Percentiles rank a stretch among this genome's conserved stretches.
Conservation (phyloP, 2,113 vertebrate species). For the Rhea americana region DNA sequence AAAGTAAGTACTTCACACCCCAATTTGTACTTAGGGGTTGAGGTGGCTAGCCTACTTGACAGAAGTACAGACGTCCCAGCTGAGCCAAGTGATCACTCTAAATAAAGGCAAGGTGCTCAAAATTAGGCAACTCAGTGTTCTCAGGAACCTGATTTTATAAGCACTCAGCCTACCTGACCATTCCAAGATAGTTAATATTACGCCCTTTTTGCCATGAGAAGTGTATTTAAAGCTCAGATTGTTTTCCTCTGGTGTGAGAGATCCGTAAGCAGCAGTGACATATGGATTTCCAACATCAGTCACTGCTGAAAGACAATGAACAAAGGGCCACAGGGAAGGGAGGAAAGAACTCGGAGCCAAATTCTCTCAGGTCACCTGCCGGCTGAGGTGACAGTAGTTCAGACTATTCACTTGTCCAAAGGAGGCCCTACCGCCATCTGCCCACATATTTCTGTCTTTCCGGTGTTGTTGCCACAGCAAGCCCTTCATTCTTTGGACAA, state of each 20-base stretch:
- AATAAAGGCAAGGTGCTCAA: neutral
- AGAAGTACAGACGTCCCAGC: neutral
- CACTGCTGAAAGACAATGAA: constrained; percentile 46
- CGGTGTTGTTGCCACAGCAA: constrained; percentile 67
- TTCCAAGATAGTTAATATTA: neutral
- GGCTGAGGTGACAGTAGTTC: constrained; percentile 58
- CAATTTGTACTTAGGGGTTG: neutral
- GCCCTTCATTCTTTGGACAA: constrained; percentile 63
- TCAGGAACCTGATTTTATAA: neutral
- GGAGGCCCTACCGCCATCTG: constrained; percentile 58
- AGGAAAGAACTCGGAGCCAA: constrained; percentile 48
- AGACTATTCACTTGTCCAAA: constrained; percentile 42
- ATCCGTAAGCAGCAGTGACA: neutral
- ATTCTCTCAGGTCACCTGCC: constrained; percentile 56
- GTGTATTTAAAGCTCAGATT: neutral
- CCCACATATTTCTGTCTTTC: constrained; percentile 62
- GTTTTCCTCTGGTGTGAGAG: constrained; percentile 4
- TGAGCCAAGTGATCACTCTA: neutral
- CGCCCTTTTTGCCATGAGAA: constrained; percentile 7
- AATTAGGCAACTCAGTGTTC: neutral
- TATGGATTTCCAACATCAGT: constrained; percentile 45
- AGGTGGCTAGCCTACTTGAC: neutral
- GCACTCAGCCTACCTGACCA: neutral
- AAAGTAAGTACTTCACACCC: neutral
- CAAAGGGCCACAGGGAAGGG: constrained; percentile 54